phyloP scores from a whole-genome alignment of 2,888 invertebrate genomes.

The Anagyrus pseudococci region DNA sequence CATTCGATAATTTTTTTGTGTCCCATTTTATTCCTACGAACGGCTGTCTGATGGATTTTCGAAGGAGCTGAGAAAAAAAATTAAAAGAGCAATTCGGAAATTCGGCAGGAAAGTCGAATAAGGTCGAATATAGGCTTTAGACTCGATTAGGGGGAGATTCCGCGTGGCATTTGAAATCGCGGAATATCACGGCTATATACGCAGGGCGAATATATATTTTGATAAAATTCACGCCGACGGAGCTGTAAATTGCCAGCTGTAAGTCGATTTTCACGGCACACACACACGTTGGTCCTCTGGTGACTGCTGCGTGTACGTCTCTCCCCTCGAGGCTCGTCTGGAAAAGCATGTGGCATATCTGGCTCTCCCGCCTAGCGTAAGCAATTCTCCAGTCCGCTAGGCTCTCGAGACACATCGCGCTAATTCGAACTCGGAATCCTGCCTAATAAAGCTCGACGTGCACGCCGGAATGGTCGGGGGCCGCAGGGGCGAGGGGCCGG shows the following conservation, averaged over 20 bases:
- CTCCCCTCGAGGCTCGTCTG: not conserved
- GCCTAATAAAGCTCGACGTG: not conserved
- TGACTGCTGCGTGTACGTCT: not conserved
- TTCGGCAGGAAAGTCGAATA: too few relatives aligned
- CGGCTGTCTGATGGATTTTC: too few relatives aligned
- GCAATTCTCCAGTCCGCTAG: not conserved
- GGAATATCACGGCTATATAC: too few relatives aligned
- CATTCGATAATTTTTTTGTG: too few relatives aligned
- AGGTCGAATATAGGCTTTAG: too few relatives aligned
- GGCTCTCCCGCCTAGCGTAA: too few relatives aligned
- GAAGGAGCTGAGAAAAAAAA: too few relatives aligned
- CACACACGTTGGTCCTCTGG: not conserved
- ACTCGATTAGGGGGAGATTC: too few relatives aligned
- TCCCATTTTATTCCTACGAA: too few relatives aligned
- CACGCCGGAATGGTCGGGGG: not conserved
- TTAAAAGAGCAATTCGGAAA: too few relatives aligned
- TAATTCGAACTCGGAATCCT: not conserved
- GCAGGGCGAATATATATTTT: conserved; percentile 5
- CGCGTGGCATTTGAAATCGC: too few relatives aligned
- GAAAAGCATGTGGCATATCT: not conserved
- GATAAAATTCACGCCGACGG: conserved; percentile 7
- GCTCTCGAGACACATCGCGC: not conserved
- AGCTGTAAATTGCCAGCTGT: conserved; percentile 3
- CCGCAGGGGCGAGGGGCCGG: not conserved
- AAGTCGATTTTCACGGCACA: conserved; percentile 18